phyloP scores from a whole-genome alignment of 2,797 vertebrate species.

The Hyperoplus immaculatus region DNA sequence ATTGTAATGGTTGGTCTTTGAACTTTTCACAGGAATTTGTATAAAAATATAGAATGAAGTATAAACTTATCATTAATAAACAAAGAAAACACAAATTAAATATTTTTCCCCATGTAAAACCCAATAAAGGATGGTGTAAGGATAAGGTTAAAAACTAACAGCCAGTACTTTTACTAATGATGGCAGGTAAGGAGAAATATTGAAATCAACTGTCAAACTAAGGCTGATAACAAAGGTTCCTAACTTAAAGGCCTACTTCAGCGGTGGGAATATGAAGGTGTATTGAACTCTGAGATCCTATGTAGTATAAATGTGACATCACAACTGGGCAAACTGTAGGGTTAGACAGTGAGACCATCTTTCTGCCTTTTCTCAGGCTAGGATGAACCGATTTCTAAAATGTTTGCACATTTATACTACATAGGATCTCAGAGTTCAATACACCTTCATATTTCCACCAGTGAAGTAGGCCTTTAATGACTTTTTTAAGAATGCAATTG shows the following conservation, averaged over 20 bases:
- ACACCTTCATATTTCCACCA: no score
- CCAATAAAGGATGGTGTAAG: constrained; percentile 17
- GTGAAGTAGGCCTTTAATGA: background rate
- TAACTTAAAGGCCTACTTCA: background rate
- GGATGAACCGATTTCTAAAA: no score
- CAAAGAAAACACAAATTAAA: background rate
- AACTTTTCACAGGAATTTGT: background rate
- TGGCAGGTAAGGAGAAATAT: background rate
- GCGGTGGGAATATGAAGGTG: no score
- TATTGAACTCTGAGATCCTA: no score
- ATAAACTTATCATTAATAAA: background rate
- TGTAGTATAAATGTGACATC: no score
- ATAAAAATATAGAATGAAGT: background rate
- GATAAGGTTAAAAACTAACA: background rate
- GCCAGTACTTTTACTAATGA: background rate
- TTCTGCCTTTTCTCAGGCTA: no score
- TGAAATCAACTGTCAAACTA: background rate
- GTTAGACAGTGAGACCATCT: no score
- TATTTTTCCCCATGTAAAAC: background rate
- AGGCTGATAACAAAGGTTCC: background rate
- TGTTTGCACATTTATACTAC: no score
- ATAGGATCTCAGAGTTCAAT: no score
- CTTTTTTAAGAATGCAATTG: background rate
- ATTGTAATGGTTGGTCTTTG: background rate
- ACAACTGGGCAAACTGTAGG: no score